Evolutionary conservation across 30 jellyfish, hydroid and myxozoan species (phyloP).

Genomic region (Turritopsis dohrnii): DNA sequence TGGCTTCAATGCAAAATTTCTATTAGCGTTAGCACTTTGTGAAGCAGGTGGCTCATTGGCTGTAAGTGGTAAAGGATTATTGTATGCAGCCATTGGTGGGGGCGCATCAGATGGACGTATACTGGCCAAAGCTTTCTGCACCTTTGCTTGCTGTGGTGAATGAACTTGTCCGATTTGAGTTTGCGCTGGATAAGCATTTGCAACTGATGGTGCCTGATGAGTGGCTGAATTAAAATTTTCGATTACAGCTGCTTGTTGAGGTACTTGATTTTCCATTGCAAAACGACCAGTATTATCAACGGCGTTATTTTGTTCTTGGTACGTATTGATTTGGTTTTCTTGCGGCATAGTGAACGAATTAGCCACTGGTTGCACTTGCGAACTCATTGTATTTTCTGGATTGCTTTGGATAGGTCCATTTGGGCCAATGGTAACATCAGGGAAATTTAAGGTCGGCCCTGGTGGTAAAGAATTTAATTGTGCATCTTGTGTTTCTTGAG

Average conservation of each 20-base stretch:
- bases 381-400: neutral
- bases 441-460: neutral
- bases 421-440: neutral
- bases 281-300: neutral
- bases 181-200: neutral
- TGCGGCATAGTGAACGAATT: neutral
- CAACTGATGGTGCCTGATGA: neutral
- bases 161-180: neutral
- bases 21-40: neutral
- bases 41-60: neutral
- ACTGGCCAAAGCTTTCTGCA: neutral
- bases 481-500: neutral
- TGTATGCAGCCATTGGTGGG: neutral
- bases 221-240: neutral
- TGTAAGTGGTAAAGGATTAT: neutral
- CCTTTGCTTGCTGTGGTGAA: neutral
- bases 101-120: neutral
- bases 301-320: neutral
- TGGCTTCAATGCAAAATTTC: constrained; percentile 15
- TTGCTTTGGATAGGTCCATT: neutral
- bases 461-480: neutral
- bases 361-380: neutral
- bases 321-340: neutral
- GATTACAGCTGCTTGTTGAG: neutral
- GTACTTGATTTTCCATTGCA: neutral